phyloP scores from a whole-genome alignment of 2,888 invertebrate genomes.

The Mesorhabditis belari region DNA sequence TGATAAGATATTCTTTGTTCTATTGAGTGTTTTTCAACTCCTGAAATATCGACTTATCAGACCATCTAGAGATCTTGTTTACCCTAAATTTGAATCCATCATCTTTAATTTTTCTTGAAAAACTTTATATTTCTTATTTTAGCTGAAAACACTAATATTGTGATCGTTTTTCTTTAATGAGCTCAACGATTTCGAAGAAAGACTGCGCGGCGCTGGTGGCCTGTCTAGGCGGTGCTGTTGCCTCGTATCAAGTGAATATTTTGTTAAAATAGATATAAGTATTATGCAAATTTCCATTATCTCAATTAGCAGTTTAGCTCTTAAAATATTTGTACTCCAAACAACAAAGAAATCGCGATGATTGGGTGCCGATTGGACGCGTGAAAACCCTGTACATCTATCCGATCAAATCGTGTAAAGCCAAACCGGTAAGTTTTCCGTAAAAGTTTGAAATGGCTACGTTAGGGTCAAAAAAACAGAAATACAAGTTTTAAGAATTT shows the following conservation, averaged over 20 bases:
- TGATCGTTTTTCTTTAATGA: too few relatives aligned
- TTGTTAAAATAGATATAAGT: conserved; percentile 1
- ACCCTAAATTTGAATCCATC: too few relatives aligned
- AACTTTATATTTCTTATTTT: too few relatives aligned
- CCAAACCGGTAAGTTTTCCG: conserved; percentile 9
- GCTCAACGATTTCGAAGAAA: background rate
- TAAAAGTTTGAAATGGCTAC: too few relatives aligned
- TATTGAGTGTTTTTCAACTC: too few relatives aligned
- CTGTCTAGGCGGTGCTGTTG: conserved; percentile 19
- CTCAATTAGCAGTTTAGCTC: background rate
- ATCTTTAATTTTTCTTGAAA: too few relatives aligned
- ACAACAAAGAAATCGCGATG: background rate
- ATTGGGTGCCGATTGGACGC: conserved; percentile 26
- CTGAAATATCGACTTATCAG: too few relatives aligned
- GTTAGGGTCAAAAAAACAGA: background rate
- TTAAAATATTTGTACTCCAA: background rate
- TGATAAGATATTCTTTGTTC: too few relatives aligned
- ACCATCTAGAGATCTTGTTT: too few relatives aligned
- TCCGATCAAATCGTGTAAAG: conserved; percentile 22
- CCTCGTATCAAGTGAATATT: conserved; percentile 18
- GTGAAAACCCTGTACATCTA: conserved; percentile 24
- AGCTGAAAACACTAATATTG: too few relatives aligned
- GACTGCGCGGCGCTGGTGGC: conserved; percentile 8
- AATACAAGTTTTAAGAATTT: conserved; percentile 4
- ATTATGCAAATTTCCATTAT: conserved; percentile 3